Percentiles rank a stretch among this genome's conserved stretches.
These are phyloP conservation scores for Promerops cafer DNA, from an alignment of 2,113 vertebrate species.

Conservation along the genomic window DNA sequence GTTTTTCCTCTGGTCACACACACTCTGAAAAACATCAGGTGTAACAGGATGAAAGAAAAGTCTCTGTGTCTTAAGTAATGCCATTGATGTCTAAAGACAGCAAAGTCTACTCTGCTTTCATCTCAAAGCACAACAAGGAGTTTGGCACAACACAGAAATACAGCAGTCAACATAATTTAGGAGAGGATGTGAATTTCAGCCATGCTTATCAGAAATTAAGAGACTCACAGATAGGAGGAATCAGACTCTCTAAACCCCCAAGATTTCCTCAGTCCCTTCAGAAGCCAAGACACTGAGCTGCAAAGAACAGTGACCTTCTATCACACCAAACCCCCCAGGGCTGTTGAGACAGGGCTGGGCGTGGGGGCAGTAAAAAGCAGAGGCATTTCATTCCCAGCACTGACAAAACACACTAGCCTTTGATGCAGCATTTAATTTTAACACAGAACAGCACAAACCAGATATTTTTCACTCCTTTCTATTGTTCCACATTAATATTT, in stretches of 20 bases:
- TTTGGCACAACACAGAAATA: neutral
- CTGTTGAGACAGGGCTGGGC: neutral
- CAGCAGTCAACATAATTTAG: neutral
- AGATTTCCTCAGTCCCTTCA: neutral
- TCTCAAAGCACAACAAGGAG: neutral
- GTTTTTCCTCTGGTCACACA: neutral
- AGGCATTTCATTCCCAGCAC: neutral
- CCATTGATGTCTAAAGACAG: neutral
- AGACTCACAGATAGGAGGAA: neutral
- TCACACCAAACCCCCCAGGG: neutral
- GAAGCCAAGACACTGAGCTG: neutral
- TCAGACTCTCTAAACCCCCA: neutral
- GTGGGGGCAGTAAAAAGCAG: neutral
- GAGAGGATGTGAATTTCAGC: neutral
- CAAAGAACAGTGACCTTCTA: neutral
- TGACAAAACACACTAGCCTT: neutral
- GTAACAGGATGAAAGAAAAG: neutral
- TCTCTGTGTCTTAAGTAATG: neutral
- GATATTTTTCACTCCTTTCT: neutral
- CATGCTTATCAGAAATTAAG: neutral
- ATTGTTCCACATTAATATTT: constrained; percentile 11
- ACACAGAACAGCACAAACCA: neutral
- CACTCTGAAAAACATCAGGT: neutral
- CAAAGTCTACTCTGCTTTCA: neutral
- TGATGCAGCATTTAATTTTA: neutral